phyloP scores from a whole-genome alignment of 1,140 invertebrate genomes.

The Spodoptera litura region DNA sequence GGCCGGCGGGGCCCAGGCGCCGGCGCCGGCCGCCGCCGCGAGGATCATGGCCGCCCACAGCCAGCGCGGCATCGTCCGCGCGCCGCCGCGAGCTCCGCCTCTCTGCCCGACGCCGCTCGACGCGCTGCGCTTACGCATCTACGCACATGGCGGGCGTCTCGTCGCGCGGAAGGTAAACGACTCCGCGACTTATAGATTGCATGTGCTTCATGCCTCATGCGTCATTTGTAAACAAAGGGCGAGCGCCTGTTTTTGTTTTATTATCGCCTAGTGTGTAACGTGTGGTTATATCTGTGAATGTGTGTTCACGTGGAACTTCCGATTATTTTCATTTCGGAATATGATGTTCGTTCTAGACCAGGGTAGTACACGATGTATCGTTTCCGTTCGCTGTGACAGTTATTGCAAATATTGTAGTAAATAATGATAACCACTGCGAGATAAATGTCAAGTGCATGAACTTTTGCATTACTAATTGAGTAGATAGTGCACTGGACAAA shows the following conservation, averaged over 20 bases:
- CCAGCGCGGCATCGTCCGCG: conserved; percentile 81
- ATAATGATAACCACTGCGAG: conserved; percentile 50
- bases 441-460: conserved; percentile 59
- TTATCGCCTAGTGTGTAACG: conserved; percentile 65
- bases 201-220: conserved; percentile 69
- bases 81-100: conserved; percentile 75
- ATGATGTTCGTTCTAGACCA: background rate
- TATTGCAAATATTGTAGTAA: conserved; percentile 35
- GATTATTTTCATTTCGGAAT: conserved; percentile 15
- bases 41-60: conserved; percentile 74
- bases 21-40: conserved; percentile 55
- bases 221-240: conserved; percentile 85
- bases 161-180: conserved; percentile 83
- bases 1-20: conserved; percentile 62
- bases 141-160: conserved; percentile 83
- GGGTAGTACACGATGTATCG: background rate
- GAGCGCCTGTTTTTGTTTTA: conserved; percentile 73
- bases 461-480: conserved; percentile 49
- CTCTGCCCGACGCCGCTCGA: conserved; percentile 68
- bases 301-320: conserved; percentile 28
- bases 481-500: conserved; percentile 32
- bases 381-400: conserved; percentile 24
- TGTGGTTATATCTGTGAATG: conserved; percentile 50
- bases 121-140: conserved; percentile 78
- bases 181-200: conserved; percentile 79